Evolutionary conservation across 2,113 vertebrate genomes (phyloP), one percentile per base, ranked within the genome.

Genomic region (Solea solea): DNA sequence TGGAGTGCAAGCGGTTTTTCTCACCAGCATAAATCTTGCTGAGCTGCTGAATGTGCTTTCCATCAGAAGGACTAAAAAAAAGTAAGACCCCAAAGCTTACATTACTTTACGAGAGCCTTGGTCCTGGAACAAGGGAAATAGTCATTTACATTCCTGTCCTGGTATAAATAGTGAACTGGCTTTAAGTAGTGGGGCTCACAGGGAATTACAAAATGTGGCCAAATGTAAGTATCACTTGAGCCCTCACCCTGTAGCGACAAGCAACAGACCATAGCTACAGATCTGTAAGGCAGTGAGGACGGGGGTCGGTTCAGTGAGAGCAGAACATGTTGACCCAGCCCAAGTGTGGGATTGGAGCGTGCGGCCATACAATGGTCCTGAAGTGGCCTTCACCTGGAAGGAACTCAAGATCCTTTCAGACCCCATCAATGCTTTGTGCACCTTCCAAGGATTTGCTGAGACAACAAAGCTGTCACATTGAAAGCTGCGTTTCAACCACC

Each of bases 1-100:
- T 28, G 54, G 72, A 12, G n/a, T 3, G 39, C 86, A 86, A 86
- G 48, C 67, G 42, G 64, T 88, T 86, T 86, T 86, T 88, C 78
- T 21, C 82, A 90, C 89, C 76, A 87, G 72, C 69, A 76, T 89
- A 89, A 90, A 92, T 88, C 76, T 69, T 64, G 70, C 58, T 46
- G 65, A 46, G 77, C 55, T 82, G 72, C 51, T 46, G 61, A 74
- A 74, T 55, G 21, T 67, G 81, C 53, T 56, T 69, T 81, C 66
- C 63, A 81, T 64, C 59, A 74, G 76, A 62, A 76, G 42, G n/a
- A 25, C 69, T 44, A 60, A 42, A 75, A 54, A 69, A 54, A 69
- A 83, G 14, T 27, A 69, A 59, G 28, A 51, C 58, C 66, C 55
- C 52, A 80, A 77, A 86, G 78, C 79, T 82, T 82, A 76, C 78